phyloP scores from a whole-genome alignment of 2,797 vertebrate species.

The Petrocephalus sullivani region DNA sequence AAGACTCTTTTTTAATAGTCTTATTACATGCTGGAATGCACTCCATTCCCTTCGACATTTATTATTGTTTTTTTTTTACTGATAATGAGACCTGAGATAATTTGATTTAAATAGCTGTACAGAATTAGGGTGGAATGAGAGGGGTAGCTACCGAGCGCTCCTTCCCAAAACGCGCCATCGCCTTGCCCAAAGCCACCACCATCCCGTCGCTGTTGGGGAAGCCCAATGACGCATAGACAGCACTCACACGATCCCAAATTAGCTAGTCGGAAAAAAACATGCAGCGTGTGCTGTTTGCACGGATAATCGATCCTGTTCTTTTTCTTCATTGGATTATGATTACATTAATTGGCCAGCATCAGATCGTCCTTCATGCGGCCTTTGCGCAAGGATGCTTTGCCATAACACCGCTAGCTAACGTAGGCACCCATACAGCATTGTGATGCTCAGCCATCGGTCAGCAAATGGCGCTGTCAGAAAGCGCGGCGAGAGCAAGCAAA shows the following conservation, averaged over 20 bases:
- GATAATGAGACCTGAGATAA: constrained; percentile 48
- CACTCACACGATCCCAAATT: not conserved
- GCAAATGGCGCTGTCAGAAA: not conserved
- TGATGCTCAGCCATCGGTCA: not conserved
- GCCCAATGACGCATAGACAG: not conserved
- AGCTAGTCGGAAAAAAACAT: constrained; percentile 23
- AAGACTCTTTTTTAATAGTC: constrained; percentile 27
- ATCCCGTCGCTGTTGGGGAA: constrained; percentile 24
- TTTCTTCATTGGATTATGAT: not conserved
- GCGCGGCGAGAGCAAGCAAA: not conserved
- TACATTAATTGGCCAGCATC: not conserved
- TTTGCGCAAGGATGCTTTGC: not conserved
- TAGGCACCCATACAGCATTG: not conserved
- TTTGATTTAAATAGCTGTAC: constrained; percentile 25
- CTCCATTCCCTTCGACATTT: not conserved
- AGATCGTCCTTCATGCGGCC: not conserved
- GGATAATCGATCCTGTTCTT: not conserved
- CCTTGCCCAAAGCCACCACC: constrained; percentile 21
- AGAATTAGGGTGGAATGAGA: constrained; percentile 28
- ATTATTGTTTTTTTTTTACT: constrained; percentile 20
- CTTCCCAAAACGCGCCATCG: constrained; percentile 23
- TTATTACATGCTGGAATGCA: constrained; percentile 27
- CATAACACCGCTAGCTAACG: not conserved
- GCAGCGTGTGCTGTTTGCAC: not conserved
- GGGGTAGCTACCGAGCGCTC: constrained; percentile 36